Conservation (phyloP, 37 sponge, comb jelly and placozoan species). For the Spongia lamella region DNA sequence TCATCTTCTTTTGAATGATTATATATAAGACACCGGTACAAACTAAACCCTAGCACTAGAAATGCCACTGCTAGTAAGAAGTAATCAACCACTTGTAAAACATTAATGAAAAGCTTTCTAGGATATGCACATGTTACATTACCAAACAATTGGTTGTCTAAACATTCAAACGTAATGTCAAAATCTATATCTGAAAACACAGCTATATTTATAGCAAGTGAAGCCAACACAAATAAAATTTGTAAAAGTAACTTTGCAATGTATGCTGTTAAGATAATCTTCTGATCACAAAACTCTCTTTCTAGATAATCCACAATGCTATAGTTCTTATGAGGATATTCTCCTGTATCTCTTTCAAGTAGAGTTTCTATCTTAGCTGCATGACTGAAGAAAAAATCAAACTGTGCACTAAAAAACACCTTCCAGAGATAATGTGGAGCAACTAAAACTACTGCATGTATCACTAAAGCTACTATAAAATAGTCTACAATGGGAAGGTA, state of each 20-base stretch:
- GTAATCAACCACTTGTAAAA: too few species aligned
- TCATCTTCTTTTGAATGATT: too few species aligned
- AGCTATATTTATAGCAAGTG: not conserved
- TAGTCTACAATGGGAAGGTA: constrained; percentile 33
- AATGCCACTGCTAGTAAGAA: too few species aligned
- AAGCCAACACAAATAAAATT: not conserved
- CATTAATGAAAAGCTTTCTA: too few species aligned
- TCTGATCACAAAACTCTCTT: constrained; percentile 16
- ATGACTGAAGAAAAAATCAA: constrained; percentile 50
- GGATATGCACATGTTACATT: too few species aligned
- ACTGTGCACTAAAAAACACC: constrained; percentile 21
- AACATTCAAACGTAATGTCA: constrained; percentile 2
- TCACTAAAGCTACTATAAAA: constrained; percentile 28
- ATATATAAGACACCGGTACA: too few species aligned
- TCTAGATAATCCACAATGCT: constrained; percentile 41
- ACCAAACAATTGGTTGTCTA: too few species aligned
- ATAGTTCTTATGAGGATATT: constrained; percentile 39
- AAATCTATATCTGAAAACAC: constrained; percentile 1
- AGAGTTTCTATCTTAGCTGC: constrained; percentile 35
- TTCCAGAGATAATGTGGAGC: constrained; percentile 60
- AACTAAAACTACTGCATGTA: constrained; percentile 34
- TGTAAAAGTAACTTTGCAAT: constrained; percentile 30
- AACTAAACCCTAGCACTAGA: too few species aligned
- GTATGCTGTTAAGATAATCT: constrained; percentile 43
- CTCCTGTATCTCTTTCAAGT: constrained; percentile 43